A percentile compares a stretch with the other conserved stretches of the same genome.
These are phyloP conservation scores for Drosophila basisetae DNA, from an alignment of 2,888 invertebrate genomes.

Conservation along the genomic window DNA sequence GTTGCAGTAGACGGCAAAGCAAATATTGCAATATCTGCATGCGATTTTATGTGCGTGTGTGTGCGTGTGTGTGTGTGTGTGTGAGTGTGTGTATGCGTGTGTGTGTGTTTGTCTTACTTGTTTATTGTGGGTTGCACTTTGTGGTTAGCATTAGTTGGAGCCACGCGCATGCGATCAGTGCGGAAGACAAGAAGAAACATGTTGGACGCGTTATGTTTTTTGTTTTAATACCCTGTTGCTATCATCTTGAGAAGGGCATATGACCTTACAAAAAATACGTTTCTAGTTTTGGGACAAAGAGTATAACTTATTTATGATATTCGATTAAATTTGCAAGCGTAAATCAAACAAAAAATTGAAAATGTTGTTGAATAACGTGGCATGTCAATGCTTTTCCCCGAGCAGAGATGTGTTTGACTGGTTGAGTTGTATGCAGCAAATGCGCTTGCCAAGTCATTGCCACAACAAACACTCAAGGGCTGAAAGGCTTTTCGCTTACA, in stretches of 20 bases:
- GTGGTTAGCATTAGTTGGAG: conserved; percentile 54
- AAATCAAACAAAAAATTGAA: background rate
- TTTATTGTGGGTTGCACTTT: conserved; percentile 54
- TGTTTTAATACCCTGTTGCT: conserved; percentile 30
- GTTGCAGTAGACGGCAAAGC: conserved; percentile 54
- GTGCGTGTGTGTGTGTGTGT: conserved; percentile 5
- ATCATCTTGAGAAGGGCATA: background rate
- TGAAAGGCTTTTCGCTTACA: conserved; percentile 79
- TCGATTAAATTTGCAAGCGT: background rate
- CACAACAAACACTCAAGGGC: conserved; percentile 76
- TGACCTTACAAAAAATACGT: background rate
- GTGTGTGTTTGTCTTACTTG: conserved; percentile 34
- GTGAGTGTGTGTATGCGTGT: conserved; percentile 5
- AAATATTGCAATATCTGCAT: conserved; percentile 45
- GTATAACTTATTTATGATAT: background rate
- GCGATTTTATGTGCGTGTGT: conserved; percentile 10
- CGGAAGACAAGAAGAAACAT: conserved; percentile 53
- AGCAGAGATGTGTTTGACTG: conserved; percentile 16
- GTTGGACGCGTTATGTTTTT: conserved; percentile 44
- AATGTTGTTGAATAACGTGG: background rate
- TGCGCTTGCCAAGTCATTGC: conserved; percentile 58
- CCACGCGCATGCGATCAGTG: conserved; percentile 50
- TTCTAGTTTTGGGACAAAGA: background rate
- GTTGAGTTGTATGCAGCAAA: conserved; percentile 34
- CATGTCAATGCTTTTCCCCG: background rate